These are phyloP conservation scores for Solea senegalensis DNA, from an alignment of 2,113 vertebrate species.

Conservation along the genomic window DNA sequence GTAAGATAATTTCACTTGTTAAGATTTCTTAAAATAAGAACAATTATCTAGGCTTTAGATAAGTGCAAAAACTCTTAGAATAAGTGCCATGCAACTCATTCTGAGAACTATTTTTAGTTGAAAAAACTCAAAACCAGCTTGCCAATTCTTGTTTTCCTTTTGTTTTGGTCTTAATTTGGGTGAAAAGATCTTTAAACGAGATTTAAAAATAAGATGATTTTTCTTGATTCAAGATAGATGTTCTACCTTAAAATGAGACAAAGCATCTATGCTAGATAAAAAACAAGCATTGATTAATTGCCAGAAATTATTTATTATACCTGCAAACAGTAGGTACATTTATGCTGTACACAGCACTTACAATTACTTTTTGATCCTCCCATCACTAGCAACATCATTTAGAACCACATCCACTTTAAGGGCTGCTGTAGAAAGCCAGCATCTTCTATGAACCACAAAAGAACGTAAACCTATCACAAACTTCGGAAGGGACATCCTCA, in stretches of 20 bases:
- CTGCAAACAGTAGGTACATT: no score
- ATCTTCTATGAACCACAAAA: no score
- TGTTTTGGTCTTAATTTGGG: neutral
- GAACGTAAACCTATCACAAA: no score
- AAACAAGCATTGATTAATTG: neutral
- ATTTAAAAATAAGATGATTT: neutral
- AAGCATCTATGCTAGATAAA: neutral
- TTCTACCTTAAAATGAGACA: neutral
- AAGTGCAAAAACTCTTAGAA: neutral
- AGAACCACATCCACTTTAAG: no score
- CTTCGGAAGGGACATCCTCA: no score
- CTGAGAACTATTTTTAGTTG: neutral
- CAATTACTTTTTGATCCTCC: no score
- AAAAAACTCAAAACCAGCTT: conserved; percentile 3
- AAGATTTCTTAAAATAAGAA: neutral
- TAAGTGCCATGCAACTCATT: neutral
- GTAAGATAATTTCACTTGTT: neutral
- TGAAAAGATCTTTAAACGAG: neutral
- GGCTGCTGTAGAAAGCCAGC: no score
- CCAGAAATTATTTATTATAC: neutral
- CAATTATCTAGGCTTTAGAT: neutral
- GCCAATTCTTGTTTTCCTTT: neutral
- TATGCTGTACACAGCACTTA: no score
- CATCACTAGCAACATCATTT: no score
- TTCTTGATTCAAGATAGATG: conserved; percentile 1